Evolutionary conservation across 2,797 vertebrate genomes (phyloP).

Genomic region (Miichthys miiuy): DNA sequence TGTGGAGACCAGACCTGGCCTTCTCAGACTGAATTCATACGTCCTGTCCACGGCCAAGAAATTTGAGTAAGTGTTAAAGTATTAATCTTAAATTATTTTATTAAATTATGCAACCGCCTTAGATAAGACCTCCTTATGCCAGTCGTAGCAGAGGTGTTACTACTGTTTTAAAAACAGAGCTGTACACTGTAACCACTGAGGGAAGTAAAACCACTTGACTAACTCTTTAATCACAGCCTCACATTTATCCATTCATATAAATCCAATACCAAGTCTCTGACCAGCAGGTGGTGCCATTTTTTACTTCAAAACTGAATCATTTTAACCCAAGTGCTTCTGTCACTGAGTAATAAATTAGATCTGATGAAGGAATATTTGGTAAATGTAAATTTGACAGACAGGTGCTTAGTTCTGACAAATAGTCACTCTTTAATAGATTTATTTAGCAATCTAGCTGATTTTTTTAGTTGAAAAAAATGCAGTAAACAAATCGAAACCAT

Average conservation of each 20-base stretch:
- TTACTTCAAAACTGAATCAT: not conserved
- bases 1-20: conserved; percentile 12
- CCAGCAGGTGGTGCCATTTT: conserved; percentile 16
- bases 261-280: not conserved
- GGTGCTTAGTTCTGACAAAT: not conserved
- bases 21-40: conserved; percentile 36
- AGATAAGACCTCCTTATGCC: too few relatives aligned
- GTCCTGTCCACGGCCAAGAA: conserved; percentile 61
- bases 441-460: not conserved
- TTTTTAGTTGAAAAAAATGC: not conserved
- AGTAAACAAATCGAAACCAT: not conserved
- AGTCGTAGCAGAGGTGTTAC: too few relatives aligned
- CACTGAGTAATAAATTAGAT: too few relatives aligned
- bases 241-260: not conserved
- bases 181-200: not conserved
- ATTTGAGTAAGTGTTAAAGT: conserved; percentile 76
- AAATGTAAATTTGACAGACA: not conserved
- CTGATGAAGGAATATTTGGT: not conserved
- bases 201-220: not conserved
- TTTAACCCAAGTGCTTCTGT: not conserved
- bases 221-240: not conserved
- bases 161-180: not conserved
- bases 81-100: not conserved
- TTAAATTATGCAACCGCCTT: too few relatives aligned
- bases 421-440: not conserved